phyloP scores from a whole-genome alignment of 1,140 invertebrate genomes.

The Oedothorax gibbosus region DNA sequence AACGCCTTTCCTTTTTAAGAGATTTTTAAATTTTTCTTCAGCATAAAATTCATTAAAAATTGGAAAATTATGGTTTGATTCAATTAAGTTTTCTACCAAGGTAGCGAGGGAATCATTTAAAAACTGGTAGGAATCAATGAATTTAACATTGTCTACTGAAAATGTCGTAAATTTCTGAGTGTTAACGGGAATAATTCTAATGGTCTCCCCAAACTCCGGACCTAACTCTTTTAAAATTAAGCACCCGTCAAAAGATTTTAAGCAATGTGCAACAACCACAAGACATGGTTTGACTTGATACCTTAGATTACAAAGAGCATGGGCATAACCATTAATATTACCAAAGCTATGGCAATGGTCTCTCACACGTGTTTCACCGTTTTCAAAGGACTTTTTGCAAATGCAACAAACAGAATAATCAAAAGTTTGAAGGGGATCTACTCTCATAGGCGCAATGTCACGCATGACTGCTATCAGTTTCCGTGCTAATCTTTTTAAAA shows the following conservation, averaged over 20 bases:
- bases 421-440: background rate
- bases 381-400: background rate
- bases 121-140: conserved; percentile 5
- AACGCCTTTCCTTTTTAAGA: conserved; percentile 6
- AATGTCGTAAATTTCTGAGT: background rate
- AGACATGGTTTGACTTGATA: background rate
- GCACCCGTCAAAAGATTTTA: background rate
- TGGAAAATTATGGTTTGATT: conserved; percentile 1
- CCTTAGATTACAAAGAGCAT: background rate
- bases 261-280: background rate
- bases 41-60: conserved; percentile 29
- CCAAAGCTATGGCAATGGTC: background rate
- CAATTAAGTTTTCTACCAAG: conserved; percentile 12
- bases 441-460: background rate
- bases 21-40: background rate
- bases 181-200: background rate
- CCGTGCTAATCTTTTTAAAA: background rate
- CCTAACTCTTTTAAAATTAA: background rate
- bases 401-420: background rate
- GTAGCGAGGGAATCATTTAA: background rate
- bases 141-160: background rate
- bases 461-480: background rate
- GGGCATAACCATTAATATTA: background rate
- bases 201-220: background rate
- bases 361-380: background rate